Percentiles rank a stretch among this genome's conserved stretches.
These are phyloP conservation scores for Strix aluco DNA, from an alignment of 2,113 vertebrate genomes.

Conservation along the genomic window DNA sequence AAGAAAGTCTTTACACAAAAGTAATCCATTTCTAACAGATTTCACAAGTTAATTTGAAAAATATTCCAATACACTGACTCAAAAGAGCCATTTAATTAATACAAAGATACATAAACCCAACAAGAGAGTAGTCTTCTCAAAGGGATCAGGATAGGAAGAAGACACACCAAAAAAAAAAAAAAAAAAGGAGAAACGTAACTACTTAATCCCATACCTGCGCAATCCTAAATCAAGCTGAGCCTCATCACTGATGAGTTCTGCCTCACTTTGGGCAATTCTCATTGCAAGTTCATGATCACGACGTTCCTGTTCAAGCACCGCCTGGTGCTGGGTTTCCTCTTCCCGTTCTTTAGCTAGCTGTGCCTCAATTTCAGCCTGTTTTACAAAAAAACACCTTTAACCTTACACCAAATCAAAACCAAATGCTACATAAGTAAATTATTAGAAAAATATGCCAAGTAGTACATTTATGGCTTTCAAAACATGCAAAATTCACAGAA, in stretches of 20 bases:
- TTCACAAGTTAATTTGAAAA: neutral
- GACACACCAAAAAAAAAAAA: too few species aligned
- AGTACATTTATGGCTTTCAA: neutral
- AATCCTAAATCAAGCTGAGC: slow-evolving; percentile 75
- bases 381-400: neutral
- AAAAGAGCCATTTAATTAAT: neutral
- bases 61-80: neutral
- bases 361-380: slow-evolving; percentile 88
- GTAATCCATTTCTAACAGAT: neutral
- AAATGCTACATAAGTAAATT: neutral
- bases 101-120: neutral
- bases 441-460: neutral
- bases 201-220: slow-evolving; percentile 81
- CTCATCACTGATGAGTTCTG: slow-evolving; percentile 93
- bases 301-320: slow-evolving; percentile 90
- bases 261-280: slow-evolving; percentile 91
- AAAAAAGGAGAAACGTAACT: neutral
- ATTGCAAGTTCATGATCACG: slow-evolving; percentile 93
- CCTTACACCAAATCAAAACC: neutral
- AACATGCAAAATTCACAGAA: neutral
- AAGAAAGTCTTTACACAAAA: neutral
- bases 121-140: neutral
- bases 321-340: slow-evolving; percentile 85
- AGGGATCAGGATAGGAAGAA: neutral
- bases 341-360: slow-evolving; percentile 87